Conservation (phyloP, 2,113 vertebrate genomes). For the Phalacrocorax pelagicus region DNA sequence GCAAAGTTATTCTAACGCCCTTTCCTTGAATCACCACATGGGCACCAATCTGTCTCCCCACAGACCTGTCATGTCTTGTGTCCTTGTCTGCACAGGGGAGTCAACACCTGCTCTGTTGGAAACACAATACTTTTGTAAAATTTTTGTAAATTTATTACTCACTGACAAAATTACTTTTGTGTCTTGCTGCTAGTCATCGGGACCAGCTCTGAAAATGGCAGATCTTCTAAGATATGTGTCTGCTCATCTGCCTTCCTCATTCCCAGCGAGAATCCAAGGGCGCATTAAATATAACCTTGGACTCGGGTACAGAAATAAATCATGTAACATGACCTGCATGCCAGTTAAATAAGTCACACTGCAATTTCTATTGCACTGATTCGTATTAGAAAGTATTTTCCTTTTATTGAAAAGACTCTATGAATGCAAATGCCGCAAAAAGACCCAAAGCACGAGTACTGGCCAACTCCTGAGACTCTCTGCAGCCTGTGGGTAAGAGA, state of each 20-base stretch:
- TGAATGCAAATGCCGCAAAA: not conserved
- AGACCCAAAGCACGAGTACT: fast-evolving
- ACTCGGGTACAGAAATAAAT: not conserved
- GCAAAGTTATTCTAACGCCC: not conserved
- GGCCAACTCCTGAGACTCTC: not conserved
- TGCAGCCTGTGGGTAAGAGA: not conserved
- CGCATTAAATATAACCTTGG: not conserved
- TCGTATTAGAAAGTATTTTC: not conserved
- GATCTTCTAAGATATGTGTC: not conserved
- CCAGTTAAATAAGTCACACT: not conserved
- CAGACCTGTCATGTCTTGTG: not conserved
- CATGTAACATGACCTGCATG: not conserved
- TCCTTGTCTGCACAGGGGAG: not conserved
- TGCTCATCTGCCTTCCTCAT: not conserved
- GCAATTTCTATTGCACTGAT: not conserved
- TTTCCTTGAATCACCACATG: not conserved
- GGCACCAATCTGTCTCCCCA: not conserved
- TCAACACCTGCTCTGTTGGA: not conserved
- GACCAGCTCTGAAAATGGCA: not conserved
- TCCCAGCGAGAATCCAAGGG: not conserved
- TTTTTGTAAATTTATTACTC: not conserved
- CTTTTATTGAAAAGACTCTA: not conserved
- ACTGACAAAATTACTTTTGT: not conserved
- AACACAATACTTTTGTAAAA: not conserved
- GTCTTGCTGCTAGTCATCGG: not conserved